These are phyloP conservation scores for Thunnus thynnus DNA, from an alignment of 2,113 vertebrate species.

Conservation along the genomic window DNA sequence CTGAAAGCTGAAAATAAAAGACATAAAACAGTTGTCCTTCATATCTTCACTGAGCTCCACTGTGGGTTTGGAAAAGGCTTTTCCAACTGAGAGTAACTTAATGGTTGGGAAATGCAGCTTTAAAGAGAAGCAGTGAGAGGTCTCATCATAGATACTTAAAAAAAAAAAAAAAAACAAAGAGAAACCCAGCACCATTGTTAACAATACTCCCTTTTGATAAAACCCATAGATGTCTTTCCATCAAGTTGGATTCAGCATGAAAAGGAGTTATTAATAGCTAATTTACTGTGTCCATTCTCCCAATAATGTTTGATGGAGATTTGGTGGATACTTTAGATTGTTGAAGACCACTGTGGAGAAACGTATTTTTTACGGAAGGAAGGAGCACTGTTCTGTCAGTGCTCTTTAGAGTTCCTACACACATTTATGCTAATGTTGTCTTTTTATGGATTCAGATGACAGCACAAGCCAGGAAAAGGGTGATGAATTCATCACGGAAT, in stretches of 20 bases:
- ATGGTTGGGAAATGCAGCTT: slow-evolving; percentile 49
- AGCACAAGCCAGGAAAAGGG: slow-evolving; percentile 37
- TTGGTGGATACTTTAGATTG: slow-evolving; percentile 2
- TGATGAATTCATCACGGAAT: slow-evolving; percentile 74
- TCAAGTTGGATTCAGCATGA: slow-evolving; percentile 26
- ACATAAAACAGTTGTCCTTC: slow-evolving; percentile 56
- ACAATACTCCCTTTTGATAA: slow-evolving; percentile 47
- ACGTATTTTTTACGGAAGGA: not conserved
- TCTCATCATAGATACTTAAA: slow-evolving; percentile 51
- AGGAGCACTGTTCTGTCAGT: slow-evolving; percentile 15
- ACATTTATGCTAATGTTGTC: slow-evolving; percentile 70
- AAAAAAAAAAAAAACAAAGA: slow-evolving; percentile 25
- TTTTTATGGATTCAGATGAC: slow-evolving; percentile 62
- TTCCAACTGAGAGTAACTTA: slow-evolving; percentile 49
- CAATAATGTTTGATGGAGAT: slow-evolving; percentile 30
- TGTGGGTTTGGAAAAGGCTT: slow-evolving; percentile 23
- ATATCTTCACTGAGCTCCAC: slow-evolving; percentile 43
- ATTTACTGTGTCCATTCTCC: slow-evolving; percentile 19
- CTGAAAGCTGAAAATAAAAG: slow-evolving; percentile 62
- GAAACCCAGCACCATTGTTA: slow-evolving; percentile 37
- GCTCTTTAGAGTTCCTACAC: slow-evolving; percentile 41
- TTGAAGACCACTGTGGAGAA: not conserved
- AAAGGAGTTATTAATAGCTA: slow-evolving; percentile 56
- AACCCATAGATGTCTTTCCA: slow-evolving; percentile 31
- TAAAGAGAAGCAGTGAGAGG: slow-evolving; percentile 61